Conservation (phyloP, 2,797 vertebrate genomes). For the Acanthopagrus latus region DNA sequence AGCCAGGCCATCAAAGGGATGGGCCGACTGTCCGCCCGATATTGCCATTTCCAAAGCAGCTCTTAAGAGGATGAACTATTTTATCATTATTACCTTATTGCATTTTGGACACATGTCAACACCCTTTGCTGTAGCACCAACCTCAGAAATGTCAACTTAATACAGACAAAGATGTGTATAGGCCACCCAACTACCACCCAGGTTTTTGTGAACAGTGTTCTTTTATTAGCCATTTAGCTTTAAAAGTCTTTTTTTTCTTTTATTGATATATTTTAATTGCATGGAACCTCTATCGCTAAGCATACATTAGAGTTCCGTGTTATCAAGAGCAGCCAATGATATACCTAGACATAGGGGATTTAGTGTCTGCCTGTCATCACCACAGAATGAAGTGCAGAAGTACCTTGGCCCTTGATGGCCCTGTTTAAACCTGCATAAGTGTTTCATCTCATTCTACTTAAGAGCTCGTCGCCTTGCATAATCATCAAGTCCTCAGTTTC, state of each 20-base stretch:
- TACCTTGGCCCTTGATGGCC: background rate
- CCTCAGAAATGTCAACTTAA: background rate
- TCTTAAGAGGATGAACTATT: background rate
- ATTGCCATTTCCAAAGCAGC: background rate
- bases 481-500: constrained; percentile 31
- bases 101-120: background rate
- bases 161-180: no score
- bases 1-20: background rate
- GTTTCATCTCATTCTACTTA: constrained; percentile 32
- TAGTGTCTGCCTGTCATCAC: background rate
- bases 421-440: constrained; percentile 23
- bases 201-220: no score
- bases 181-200: no score
- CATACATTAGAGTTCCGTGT: background rate
- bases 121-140: background rate
- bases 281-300: background rate
- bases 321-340: background rate
- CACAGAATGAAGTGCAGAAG: background rate
- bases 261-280: background rate
- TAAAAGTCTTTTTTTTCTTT: background rate
- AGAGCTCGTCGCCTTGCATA: constrained; percentile 31
- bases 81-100: no score
- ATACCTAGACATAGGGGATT: background rate
- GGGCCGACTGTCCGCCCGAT: background rate
- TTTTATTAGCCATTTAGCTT: background rate